Evolutionary conservation across 2,113 vertebrate genomes (phyloP), one percentile per base, ranked within the genome.

Genomic region (Gymnocephalus cernua): DNA sequence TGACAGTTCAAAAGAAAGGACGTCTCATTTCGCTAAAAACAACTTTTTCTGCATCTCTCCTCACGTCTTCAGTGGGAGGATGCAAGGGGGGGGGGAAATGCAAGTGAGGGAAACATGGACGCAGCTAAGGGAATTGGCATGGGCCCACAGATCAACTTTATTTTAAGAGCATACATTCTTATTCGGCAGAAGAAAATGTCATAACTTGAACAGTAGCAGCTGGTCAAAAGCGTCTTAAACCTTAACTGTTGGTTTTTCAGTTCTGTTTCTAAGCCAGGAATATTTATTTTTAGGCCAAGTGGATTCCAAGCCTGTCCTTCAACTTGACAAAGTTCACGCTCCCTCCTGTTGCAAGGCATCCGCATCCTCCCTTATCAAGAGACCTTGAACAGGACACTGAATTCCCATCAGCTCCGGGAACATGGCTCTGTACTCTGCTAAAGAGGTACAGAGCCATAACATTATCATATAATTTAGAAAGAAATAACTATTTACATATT

Each of bases 351-450:
- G 25, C 15, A 19, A 57, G 29, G 16, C 62, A 47, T 71, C 61
- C 16, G 8, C 47, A 56, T 78, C 63, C 19, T 6, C 27, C 35
- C 25, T 2, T 29, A 54, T 27, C 19, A 71, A 64, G 44, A 64
- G 70, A 88, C 84, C 86, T 81, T 88, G 75, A 75, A 74, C 29
- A 57, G 61, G 75, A 82, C 82, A 61, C 32, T 45, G 67, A 47
- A 76, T 80, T 47, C 68, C 41, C 14, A 21, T 4, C 27, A 62
- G 63, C 56, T 73, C 66, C 1, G n/a, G 72, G 45, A 82, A 74
- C 27, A 44, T 38, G 3, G 62, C 53, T 58, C 21, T 15, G 35
- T 16, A 8, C 45, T 50, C 50, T 14, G 54, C 51, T 51, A n/a
- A n/a, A n/a, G n/a, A n/a, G n/a, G n/a, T n/a, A n/a, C n/a, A n/a